Evolutionary conservation across 2,888 invertebrate species (phyloP), one percentile per base, ranked within the genome.

Genomic region (Pristionchus japonicus): DNA sequence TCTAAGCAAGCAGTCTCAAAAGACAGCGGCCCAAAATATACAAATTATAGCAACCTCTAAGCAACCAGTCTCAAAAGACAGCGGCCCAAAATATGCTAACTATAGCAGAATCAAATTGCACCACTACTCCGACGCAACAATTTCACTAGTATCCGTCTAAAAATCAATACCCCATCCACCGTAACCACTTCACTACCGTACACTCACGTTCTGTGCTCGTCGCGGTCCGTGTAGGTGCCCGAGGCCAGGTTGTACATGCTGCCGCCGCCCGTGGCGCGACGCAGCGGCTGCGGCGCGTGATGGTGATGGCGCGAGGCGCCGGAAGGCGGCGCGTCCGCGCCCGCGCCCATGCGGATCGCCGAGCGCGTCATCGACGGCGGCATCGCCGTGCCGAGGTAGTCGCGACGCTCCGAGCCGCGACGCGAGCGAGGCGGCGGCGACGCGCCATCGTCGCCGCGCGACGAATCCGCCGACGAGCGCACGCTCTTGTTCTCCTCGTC

Each of bases 171-270:
- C n/a, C n/a, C n/a, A n/a, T n/a, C n/a, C n/a, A n/a, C n/a, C n/a
- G n/a, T n/a, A 13, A 31, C 67, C 31, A 20, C 1, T 20, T 34
- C 20, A 23, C 17, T 34, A 17, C 70, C 40, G 6, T 3, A 11
- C 11, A 85, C 85, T 64, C 85, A 85, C 85, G 61, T 27, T 40
- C 43, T 64, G 85, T 85, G 43, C 43, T 64, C 85, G 64, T 85
- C 85, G 31, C 64, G 61, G 20, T 85, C 85, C 31, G 61, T 27
- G 64, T 85, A 85, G 27, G 61, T 23, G 61, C 85, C 85, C 61
- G 61, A 85, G 61, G 85, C 85, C 20, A 85, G 85, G 85, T 85
- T 85, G 85, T 43, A 85, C 85, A 85, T 85, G 61, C 61, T 64
- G 40, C 85, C 85, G 11, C 85, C 85, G 64, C 20, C 82, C 11